A percentile compares a stretch with the other conserved stretches of the same genome.
phyloP scores from a whole-genome alignment of 2,888 invertebrate species.

The Ptilodon capucinus region DNA sequence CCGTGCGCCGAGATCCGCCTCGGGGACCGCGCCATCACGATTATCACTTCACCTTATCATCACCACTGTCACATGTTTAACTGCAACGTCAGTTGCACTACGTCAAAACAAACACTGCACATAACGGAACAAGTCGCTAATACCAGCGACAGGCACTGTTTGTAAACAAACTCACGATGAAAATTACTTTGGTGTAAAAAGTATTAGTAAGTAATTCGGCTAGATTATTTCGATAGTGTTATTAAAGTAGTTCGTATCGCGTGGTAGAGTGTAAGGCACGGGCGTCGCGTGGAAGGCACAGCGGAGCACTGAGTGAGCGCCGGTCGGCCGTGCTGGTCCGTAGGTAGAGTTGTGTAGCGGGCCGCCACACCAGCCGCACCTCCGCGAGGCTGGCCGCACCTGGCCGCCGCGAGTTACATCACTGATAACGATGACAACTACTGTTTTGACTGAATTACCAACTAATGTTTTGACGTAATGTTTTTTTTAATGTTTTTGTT shows the following conservation, averaged over 20 bases:
- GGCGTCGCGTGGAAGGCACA: constrained; percentile 56
- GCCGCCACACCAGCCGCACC: constrained; percentile 8
- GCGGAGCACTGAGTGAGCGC: constrained; percentile 51
- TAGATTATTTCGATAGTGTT: not conserved
- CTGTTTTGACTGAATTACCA: not conserved
- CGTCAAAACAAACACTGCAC: constrained; percentile 22
- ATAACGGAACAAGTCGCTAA: constrained; percentile 17
- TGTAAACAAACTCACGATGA: constrained; percentile 33
- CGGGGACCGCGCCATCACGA: constrained; percentile 69
- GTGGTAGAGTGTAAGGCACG: constrained; percentile 46
- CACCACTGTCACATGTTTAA: constrained; percentile 4
- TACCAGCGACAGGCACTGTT: constrained; percentile 22
- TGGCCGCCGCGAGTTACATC: constrained; percentile 38
- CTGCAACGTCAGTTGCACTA: constrained; percentile 16
- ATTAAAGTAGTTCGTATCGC: not conserved
- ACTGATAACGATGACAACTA: constrained; percentile 44
- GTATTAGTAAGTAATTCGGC: not conserved
- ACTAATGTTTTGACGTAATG: not conserved
- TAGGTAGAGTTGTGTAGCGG: constrained; percentile 16
- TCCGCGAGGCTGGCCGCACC: constrained; percentile 27
- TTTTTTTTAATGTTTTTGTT: too few relatives aligned
- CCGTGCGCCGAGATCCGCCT: constrained; percentile 63
- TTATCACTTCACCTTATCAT: constrained; percentile 21
- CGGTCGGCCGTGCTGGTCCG: constrained; percentile 18
- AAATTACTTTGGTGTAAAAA: not conserved